phyloP scores from a whole-genome alignment of 2,888 invertebrate genomes.

The Hyposoter didymator region DNA sequence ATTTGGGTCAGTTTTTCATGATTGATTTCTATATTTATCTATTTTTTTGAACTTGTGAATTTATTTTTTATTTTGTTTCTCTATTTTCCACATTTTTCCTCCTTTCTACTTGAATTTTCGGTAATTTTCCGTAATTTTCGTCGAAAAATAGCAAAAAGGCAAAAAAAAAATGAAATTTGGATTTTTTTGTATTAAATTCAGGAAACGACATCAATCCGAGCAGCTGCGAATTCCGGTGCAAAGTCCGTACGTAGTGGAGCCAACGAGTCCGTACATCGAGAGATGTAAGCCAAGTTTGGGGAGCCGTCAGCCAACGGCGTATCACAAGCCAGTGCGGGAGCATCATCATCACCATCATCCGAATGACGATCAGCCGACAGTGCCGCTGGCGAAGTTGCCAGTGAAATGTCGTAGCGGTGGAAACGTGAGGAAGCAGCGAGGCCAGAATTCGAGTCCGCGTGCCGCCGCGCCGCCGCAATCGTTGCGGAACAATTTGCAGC shows the following conservation, averaged over 20 bases:
- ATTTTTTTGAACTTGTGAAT: too few species aligned
- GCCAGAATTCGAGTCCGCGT: slow-evolving; percentile 51
- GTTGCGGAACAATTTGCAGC: slow-evolving; percentile 69
- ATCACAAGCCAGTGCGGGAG: slow-evolving; percentile 80
- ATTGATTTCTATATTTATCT: not conserved
- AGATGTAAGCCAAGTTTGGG: slow-evolving; percentile 72
- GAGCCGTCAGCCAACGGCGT: slow-evolving; percentile 70
- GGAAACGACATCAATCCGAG: slow-evolving; percentile 82
- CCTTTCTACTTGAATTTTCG: not conserved
- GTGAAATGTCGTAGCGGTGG: slow-evolving; percentile 73
- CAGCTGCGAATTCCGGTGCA: slow-evolving; percentile 77
- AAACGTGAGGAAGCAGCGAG: slow-evolving; percentile 75
- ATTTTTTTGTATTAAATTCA: slow-evolving; percentile 59
- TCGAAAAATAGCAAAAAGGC: not conserved
- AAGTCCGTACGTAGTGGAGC: slow-evolving; percentile 76
- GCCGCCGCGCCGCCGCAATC: slow-evolving; percentile 68
- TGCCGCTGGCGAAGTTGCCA: slow-evolving; percentile 76
- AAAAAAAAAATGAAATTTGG: not conserved
- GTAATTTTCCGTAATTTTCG: not conserved
- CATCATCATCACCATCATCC: slow-evolving; percentile 72
- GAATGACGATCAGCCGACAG: slow-evolving; percentile 55
- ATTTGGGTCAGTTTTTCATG: not conserved
- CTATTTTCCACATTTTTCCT: not conserved
- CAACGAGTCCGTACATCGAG: slow-evolving; percentile 74
- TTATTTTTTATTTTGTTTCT: not conserved